Evolutionary conservation across 2,888 invertebrate genomes (phyloP), one percentile per base, ranked within the genome.

Genomic region (Furcula furcula): DNA sequence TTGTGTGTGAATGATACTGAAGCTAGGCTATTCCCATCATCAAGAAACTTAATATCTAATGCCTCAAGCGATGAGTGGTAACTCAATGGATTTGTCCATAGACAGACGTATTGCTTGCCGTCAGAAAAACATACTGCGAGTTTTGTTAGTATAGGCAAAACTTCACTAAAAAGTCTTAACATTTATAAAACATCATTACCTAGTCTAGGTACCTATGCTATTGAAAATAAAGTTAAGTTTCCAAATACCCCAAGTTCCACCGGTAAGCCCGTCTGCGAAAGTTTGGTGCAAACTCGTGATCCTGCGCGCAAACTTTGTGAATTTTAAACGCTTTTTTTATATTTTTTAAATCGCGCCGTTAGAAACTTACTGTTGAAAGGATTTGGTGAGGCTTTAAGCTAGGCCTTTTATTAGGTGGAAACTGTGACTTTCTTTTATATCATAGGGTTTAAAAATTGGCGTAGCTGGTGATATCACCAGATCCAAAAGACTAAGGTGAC

Each of bases 251-350:
- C 11, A 64, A 72, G 60, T 65, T 73, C 56, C 46, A 40, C 53
- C 64, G 37, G 68, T 81, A 81, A 82, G 80, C 76, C 65, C 64
- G 59, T 44, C 44, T 40, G 55, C 47, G 47, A 49, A 75, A 80
- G 72, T 76, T 72, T 51, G 66, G 50, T 58, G 49, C 55, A 56
- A 61, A 65, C 61, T 68, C 62, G 42, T 43, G 60, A 74, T 68
- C 70, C 55, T 63, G 65, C 50, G 52, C 41, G 55, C 45, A 30
- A 79, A 79, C 53, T 79, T 81, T 51, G 36, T 42, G 70, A 73
- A 75, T 70, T 74, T 75, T 62, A 68, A 70, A 65, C 56, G 62
- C 55, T 75, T 78, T 74, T 74, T 65, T 70, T n/a, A n/a, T n/a
- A n/a, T 79, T 77, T 28, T 78, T 74, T 65, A 74, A 74, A 73